phyloP scores from a whole-genome alignment of 2,113 vertebrate genomes.

The Trinectes maculatus region DNA sequence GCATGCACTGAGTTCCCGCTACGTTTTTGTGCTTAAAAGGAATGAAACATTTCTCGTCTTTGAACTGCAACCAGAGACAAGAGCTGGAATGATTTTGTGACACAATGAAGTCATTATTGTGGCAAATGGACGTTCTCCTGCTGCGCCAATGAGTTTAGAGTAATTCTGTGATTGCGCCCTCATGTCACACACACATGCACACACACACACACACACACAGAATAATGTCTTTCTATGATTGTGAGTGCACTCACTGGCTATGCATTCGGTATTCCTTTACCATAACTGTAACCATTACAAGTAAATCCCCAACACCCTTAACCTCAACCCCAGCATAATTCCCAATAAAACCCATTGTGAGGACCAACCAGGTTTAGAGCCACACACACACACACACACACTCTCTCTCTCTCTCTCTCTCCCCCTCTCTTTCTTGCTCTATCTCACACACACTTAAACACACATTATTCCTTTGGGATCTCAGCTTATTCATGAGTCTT shows the following conservation, averaged over 20 bases:
- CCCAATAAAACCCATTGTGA: too few species aligned
- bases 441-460: conserved; percentile 48
- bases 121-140: conserved; percentile 34
- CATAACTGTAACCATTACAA: too few species aligned
- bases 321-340: too few species aligned
- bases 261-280: too few species aligned
- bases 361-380: too few species aligned
- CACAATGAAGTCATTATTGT: conserved; percentile 42
- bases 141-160: conserved; percentile 32
- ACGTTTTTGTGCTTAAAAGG: conserved; percentile 26
- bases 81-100: conserved; percentile 33
- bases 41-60: conserved; percentile 13
- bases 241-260: too few species aligned
- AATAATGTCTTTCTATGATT: not conserved
- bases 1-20: not conserved
- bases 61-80: conserved; percentile 29
- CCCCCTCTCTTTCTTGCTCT: not conserved
- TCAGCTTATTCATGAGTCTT: conserved; percentile 72
- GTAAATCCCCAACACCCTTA: too few species aligned
- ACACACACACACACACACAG: conserved; percentile 16
- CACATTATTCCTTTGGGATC: conserved; percentile 64
- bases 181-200: not conserved
- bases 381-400: conserved; percentile 30
- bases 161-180: conserved; percentile 11
- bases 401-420: conserved; percentile 4